Evolutionary conservation across 2,113 vertebrate genomes (phyloP).

Genomic region (Gasterosteus nipponicus): DNA sequence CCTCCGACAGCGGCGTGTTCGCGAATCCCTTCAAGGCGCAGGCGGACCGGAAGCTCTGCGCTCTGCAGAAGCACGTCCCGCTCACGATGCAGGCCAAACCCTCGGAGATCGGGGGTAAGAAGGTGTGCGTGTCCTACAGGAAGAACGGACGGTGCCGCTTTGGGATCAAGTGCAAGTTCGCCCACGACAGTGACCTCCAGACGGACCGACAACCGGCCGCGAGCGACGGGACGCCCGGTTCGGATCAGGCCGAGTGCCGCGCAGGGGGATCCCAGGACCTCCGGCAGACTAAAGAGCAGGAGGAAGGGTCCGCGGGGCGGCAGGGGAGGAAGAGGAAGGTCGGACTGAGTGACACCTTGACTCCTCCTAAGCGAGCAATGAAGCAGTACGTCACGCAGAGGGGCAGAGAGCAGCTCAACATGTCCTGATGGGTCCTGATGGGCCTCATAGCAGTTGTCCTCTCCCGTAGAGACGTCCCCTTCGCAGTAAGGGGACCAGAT

Average conservation of each 20-base stretch:
- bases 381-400: slow-evolving; percentile 77
- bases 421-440: slow-evolving; percentile 42
- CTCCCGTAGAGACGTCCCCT: not conserved
- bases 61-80: slow-evolving; percentile 84
- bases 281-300: slow-evolving; percentile 35
- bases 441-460: too few species aligned
- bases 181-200: slow-evolving; percentile 85
- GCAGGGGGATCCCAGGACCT: slow-evolving; percentile 10
- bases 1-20: slow-evolving; percentile 79
- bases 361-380: slow-evolving; percentile 82
- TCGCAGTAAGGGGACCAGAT: not conserved
- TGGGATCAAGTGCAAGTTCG: slow-evolving; percentile 84
- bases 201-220: slow-evolving; percentile 32
- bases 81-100: slow-evolving; percentile 80
- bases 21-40: slow-evolving; percentile 82
- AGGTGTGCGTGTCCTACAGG: slow-evolving; percentile 81
- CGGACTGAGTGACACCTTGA: slow-evolving; percentile 81
- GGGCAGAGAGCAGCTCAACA: slow-evolving; percentile 57
- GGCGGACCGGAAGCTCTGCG: slow-evolving; percentile 76
- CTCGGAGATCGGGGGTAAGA: slow-evolving; percentile 78
- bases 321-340: slow-evolving; percentile 76
- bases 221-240: slow-evolving; percentile 14
- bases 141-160: slow-evolving; percentile 83
- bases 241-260: slow-evolving; percentile 1
- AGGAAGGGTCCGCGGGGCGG: slow-evolving; percentile 56